Evolutionary conservation across 2,113 vertebrate genomes (phyloP).

Genomic region (Anseranas semipalmata): DNA sequence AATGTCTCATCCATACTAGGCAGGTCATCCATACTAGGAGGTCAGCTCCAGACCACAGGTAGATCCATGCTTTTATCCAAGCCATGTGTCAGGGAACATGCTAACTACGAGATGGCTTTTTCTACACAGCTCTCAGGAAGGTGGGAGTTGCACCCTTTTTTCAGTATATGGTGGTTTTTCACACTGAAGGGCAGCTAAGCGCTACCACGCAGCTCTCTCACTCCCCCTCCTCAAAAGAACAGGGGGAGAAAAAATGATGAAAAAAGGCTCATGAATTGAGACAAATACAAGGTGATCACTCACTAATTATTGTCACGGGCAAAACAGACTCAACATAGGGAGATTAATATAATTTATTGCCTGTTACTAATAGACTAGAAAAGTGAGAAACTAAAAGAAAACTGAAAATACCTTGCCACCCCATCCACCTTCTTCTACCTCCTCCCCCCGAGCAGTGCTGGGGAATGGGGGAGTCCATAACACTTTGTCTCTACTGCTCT

Average conservation of each 20-base stretch:
- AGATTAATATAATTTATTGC: not conserved
- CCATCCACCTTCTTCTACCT: not conserved
- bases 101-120: not conserved
- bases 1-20: not conserved
- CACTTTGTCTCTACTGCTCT: not conserved
- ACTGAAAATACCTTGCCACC: not conserved
- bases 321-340: not conserved
- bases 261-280: not conserved
- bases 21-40: too few relatives aligned
- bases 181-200: not conserved
- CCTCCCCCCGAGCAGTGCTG: not conserved
- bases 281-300: not conserved
- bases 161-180: not conserved
- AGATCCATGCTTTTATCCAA: not conserved
- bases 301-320: not conserved
- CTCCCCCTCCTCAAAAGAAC: not conserved
- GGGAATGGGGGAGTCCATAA: not conserved
- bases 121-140: not conserved
- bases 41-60: fast-evolving
- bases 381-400: not conserved
- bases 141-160: not conserved
- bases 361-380: not conserved
- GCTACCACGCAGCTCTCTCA: not conserved
- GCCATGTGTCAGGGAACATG: not conserved
- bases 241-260: not conserved